Evolutionary conservation across 2,797 vertebrate genomes (phyloP).

Genomic region (Sebastes hubbsi): DNA sequence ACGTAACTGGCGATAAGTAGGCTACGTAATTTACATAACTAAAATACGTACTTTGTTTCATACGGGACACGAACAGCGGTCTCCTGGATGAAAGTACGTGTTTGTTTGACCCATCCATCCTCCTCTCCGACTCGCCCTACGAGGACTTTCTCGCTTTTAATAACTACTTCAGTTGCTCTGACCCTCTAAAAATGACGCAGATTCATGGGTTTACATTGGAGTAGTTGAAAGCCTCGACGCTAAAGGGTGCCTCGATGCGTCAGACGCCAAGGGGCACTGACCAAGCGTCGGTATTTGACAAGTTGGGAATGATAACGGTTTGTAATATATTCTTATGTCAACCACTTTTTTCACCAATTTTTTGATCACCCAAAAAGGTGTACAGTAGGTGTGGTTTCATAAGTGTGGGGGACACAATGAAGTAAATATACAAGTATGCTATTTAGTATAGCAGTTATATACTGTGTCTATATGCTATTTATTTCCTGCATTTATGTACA

Average conservation of each 20-base stretch:
- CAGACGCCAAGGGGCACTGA: rapidly evolving
- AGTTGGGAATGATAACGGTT: not conserved
- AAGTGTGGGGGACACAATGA: not conserved
- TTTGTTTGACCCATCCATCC: rapidly evolving
- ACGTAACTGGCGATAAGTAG: rapidly evolving
- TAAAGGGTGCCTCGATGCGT: not conserved
- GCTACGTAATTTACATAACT: rapidly evolving
- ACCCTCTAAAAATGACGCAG: too few species aligned
- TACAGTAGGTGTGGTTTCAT: not conserved
- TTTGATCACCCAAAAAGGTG: too few species aligned
- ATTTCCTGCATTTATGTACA: not conserved
- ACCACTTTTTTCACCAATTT: not conserved
- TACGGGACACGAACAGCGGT: rapidly evolving
- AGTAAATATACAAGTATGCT: not conserved
- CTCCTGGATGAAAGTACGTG: too few species aligned
- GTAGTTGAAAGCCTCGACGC: not conserved
- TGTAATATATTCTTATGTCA: not conserved
- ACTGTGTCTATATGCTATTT: not conserved
- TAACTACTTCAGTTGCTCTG: too few species aligned
- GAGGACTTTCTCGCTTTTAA: not conserved
- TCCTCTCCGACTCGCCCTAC: rapidly evolving
- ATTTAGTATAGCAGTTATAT: not conserved
- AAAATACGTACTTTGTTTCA: too few species aligned
- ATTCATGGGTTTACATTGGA: not conserved
- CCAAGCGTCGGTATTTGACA: too few species aligned